phyloP scores from a whole-genome alignment of 2,888 invertebrate species.

The Choreutis nemorana region DNA sequence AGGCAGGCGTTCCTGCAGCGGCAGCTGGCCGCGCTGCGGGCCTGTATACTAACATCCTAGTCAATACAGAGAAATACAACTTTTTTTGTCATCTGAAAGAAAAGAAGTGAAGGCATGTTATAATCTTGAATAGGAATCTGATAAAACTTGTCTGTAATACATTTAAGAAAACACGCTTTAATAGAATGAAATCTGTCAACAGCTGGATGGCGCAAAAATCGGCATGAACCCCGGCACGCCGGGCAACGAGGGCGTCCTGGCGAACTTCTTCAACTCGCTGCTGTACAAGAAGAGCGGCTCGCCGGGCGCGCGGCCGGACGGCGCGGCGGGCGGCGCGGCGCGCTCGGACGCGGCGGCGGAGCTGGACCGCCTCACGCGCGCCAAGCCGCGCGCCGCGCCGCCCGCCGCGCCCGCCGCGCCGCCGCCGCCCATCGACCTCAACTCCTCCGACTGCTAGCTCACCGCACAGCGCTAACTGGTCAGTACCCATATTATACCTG shows the following conservation, averaged over 20 bases:
- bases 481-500: no score
- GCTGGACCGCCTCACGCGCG: constrained; percentile 85
- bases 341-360: constrained; percentile 93
- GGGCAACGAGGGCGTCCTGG: constrained; percentile 91
- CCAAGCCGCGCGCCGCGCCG: constrained; percentile 75
- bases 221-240: constrained; percentile 75
- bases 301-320: constrained; percentile 31
- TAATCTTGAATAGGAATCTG: no score
- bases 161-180: constrained; percentile 7
- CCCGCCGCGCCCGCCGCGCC: constrained; percentile 82
- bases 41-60: constrained; percentile 22
- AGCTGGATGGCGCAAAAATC: constrained; percentile 80
- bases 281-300: constrained; percentile 82
- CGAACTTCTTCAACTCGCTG: constrained; percentile 98
- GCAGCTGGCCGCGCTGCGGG: constrained; percentile 76
- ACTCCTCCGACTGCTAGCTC: constrained; percentile 26
- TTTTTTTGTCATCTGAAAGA: no score
- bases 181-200: no score
- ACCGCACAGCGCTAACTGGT: not conserved
- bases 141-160: no score
- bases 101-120: constrained; percentile 7
- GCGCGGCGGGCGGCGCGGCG: constrained; percentile 75
- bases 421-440: constrained; percentile 71
- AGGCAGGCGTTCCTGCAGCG: constrained; percentile 92
- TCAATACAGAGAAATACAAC: not conserved